These are phyloP conservation scores for Sinocyclocheilus anshuiensis DNA, from an alignment of 2,113 vertebrate species.

Conservation along the genomic window DNA sequence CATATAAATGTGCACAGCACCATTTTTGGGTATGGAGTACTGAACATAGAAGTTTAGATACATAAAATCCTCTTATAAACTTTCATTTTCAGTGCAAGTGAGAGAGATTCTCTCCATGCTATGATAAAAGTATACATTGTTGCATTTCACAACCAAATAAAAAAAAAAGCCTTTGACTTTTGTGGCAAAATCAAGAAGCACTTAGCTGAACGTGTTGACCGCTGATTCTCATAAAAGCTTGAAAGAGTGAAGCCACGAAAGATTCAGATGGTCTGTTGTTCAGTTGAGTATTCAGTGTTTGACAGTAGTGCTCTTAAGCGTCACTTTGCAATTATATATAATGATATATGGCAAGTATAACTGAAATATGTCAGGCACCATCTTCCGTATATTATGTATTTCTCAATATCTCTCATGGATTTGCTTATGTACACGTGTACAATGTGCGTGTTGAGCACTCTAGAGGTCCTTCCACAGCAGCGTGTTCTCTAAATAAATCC, in stretches of 20 bases:
- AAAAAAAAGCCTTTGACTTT: neutral
- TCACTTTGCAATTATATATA: constrained; percentile 20
- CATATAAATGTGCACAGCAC: neutral
- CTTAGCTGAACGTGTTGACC: constrained; percentile 13
- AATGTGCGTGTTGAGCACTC: neutral
- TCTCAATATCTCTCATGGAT: constrained; percentile 33
- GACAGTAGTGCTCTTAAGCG: neutral
- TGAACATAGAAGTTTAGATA: neutral
- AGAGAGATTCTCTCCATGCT: neutral
- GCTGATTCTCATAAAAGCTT: neutral
- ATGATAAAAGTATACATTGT: neutral
- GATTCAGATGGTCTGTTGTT: neutral
- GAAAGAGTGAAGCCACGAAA: constrained; percentile 6
- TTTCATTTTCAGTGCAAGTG: no score
- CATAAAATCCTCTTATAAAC: neutral
- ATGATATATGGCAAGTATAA: neutral
- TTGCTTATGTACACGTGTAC: constrained; percentile 18
- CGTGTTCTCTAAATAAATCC: neutral
- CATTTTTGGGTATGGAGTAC: neutral
- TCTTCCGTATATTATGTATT: constrained; percentile 22
- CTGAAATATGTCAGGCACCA: constrained; percentile 15
- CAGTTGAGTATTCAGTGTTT: constrained; percentile 4
- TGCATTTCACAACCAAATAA: neutral
- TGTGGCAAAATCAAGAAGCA: constrained; percentile 2
- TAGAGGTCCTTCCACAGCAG: no score